phyloP scores from a whole-genome alignment of 2,888 invertebrate species.

The Noctua fimbriata region DNA sequence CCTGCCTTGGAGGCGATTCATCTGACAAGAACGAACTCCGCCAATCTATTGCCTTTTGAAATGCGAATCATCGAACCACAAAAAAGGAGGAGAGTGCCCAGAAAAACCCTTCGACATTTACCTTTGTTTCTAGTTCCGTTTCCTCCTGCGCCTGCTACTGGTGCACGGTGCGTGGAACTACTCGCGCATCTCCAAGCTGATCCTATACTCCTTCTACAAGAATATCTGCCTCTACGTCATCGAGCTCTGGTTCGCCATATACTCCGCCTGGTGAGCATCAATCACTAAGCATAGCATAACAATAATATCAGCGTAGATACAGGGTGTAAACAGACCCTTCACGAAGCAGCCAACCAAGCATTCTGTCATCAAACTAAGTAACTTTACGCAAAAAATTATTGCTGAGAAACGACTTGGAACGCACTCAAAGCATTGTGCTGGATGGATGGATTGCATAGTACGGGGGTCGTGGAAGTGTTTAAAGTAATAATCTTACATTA shows the following conservation, averaged over 20 bases:
- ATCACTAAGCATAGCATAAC: background rate
- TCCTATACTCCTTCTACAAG: constrained; percentile 99
- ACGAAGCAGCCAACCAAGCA: no score
- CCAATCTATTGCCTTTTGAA: background rate
- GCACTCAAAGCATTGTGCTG: no score
- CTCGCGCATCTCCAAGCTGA: constrained; percentile 98
- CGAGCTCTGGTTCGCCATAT: constrained; percentile 99
- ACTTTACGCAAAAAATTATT: no score
- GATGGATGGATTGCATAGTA: no score
- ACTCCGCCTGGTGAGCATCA: constrained; percentile 96
- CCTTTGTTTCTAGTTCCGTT: constrained; percentile 94
- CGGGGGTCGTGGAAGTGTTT: no score
- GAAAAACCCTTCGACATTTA: background rate
- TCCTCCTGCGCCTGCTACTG: constrained; percentile 96
- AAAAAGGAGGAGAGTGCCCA: no score
- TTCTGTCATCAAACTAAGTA: no score
- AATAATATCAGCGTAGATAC: background rate
- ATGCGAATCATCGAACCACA: background rate
- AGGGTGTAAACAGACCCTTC: no score
- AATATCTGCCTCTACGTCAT: constrained; percentile 99
- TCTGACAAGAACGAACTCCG: background rate
- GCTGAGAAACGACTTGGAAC: no score
- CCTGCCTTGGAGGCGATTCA: background rate
- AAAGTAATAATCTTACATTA: no score
- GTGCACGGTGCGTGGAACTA: constrained; percentile 99